phyloP scores from a whole-genome alignment of 2,797 vertebrate genomes.

The Spondyliosoma cantharus region DNA sequence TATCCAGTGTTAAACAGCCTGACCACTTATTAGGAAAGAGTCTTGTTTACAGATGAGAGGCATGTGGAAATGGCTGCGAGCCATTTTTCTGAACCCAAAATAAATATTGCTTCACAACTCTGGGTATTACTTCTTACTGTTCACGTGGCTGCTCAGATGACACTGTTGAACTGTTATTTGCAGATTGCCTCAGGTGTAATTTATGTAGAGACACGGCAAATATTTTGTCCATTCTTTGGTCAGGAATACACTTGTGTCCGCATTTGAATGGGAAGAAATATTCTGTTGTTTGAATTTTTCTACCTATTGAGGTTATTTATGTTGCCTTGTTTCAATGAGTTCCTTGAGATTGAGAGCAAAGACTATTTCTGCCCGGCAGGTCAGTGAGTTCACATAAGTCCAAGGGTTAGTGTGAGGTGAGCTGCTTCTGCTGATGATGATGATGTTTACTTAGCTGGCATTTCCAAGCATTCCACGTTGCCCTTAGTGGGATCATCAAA shows the following conservation, averaged over 20 bases:
- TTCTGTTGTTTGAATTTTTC: constrained; percentile 24
- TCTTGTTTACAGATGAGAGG: constrained; percentile 61
- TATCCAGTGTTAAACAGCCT: constrained; percentile 58
- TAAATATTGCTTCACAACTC: constrained; percentile 73
- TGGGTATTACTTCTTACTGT: constrained; percentile 51
- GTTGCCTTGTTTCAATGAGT: neutral
- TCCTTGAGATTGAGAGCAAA: constrained; percentile 34
- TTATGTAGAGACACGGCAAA: constrained; percentile 15
- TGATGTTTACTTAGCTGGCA: constrained; percentile 51
- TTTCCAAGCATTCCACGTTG: constrained; percentile 20
- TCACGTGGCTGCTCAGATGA: constrained; percentile 49
- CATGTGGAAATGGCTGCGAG: constrained; percentile 44
- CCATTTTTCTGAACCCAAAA: constrained; percentile 50
- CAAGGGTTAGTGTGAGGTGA: constrained; percentile 40
- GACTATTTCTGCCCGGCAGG: constrained; percentile 41
- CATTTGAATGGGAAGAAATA: constrained; percentile 5
- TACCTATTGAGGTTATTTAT: constrained; percentile 36
- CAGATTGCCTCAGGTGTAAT: constrained; percentile 24
- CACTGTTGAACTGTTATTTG: constrained; percentile 27
- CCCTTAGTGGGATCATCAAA: constrained; percentile 19
- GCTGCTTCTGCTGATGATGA: constrained; percentile 2
- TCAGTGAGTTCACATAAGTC: constrained; percentile 42
- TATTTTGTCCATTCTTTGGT: constrained; percentile 2
- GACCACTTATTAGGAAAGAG: constrained; percentile 55
- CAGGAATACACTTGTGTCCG: constrained; percentile 1